A percentile compares a stretch with the other conserved stretches of the same genome.
Conservation (phyloP, 2,888 invertebrate species). For the Clepsis dumicolana region DNA sequence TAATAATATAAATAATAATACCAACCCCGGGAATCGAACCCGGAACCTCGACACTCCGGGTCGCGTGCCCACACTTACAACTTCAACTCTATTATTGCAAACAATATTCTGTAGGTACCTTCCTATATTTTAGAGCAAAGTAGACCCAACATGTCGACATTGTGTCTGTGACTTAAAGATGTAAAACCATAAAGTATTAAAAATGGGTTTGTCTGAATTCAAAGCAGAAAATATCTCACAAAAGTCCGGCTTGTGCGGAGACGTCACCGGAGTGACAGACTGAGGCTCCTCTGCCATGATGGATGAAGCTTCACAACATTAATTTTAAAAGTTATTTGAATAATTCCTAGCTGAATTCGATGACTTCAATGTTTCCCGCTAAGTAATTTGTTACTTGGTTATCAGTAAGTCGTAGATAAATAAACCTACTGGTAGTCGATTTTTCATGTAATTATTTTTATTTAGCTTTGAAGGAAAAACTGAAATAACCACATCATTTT, state of each 20-base stretch:
- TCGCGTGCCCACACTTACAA: no score
- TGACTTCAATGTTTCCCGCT: constrained; percentile 35
- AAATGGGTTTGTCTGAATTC: constrained; percentile 33
- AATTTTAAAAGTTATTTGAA: constrained; percentile 41
- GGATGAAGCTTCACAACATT: constrained; percentile 35
- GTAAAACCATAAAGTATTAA: constrained; percentile 7
- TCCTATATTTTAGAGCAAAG: not conserved
- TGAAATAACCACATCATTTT: no score
- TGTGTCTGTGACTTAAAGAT: not conserved
- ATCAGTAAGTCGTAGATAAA: not conserved
- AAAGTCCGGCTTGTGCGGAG: constrained; percentile 31
- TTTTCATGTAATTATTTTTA: no score
- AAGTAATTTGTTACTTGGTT: constrained; percentile 18
- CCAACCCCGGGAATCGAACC: no score
- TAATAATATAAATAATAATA: no score
- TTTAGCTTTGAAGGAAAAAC: no score
- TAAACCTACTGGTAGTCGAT: not conserved
- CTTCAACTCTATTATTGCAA: no score
- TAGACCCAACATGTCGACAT: not conserved
- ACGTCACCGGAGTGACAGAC: constrained; percentile 39
- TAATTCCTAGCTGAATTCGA: constrained; percentile 35
- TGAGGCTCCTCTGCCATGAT: constrained; percentile 34
- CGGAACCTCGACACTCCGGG: no score
- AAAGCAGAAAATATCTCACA: constrained; percentile 32
- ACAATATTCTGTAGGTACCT: no score